Conservation (phyloP, 1,140 invertebrate genomes). For the Charaxes varanes region DNA sequence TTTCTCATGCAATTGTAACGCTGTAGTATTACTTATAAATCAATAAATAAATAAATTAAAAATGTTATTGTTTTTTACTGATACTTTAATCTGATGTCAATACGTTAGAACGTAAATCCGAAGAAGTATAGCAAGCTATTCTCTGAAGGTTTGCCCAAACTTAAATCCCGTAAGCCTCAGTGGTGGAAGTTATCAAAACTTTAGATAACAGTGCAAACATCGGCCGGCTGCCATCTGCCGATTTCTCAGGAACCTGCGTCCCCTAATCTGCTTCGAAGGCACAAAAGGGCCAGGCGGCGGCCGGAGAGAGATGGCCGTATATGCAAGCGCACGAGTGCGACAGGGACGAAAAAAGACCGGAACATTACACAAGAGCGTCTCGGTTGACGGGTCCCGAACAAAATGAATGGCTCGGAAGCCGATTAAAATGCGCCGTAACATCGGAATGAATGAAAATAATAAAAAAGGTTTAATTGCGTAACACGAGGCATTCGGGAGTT, state of each 20-base stretch:
- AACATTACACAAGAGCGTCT: slow-evolving; percentile 60
- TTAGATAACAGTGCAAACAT: slow-evolving; percentile 43
- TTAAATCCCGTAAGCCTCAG: slow-evolving; percentile 19
- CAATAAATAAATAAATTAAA: too few relatives aligned
- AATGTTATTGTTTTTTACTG: too few relatives aligned
- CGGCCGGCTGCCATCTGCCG: slow-evolving; percentile 57
- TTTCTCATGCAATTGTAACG: too few relatives aligned
- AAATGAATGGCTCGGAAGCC: slow-evolving; percentile 61
- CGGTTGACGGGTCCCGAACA: slow-evolving; percentile 63
- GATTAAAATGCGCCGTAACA: slow-evolving; percentile 58
- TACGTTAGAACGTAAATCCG: too few relatives aligned
- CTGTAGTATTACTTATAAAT: too few relatives aligned
- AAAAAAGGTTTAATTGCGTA: slow-evolving; percentile 50
- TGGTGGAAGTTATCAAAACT: slow-evolving; percentile 45
- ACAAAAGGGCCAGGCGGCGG: slow-evolving; percentile 51
- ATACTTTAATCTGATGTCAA: too few relatives aligned
- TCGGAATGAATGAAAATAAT: slow-evolving; percentile 55
- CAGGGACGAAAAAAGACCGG: slow-evolving; percentile 35
- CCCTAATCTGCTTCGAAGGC: slow-evolving; percentile 53
- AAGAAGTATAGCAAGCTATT: too few relatives aligned
- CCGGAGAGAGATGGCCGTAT: slow-evolving; percentile 28
- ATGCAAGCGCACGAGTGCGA: slow-evolving; percentile 14
- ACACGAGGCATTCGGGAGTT: slow-evolving; percentile 37
- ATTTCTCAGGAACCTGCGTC: slow-evolving; percentile 65
- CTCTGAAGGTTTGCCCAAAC: too few relatives aligned